A percentile compares a stretch with the other conserved stretches of the same genome.
Evolutionary conservation across 2,797 vertebrate species (phyloP).

Genomic region (Notoglanidium macrostoma): DNA sequence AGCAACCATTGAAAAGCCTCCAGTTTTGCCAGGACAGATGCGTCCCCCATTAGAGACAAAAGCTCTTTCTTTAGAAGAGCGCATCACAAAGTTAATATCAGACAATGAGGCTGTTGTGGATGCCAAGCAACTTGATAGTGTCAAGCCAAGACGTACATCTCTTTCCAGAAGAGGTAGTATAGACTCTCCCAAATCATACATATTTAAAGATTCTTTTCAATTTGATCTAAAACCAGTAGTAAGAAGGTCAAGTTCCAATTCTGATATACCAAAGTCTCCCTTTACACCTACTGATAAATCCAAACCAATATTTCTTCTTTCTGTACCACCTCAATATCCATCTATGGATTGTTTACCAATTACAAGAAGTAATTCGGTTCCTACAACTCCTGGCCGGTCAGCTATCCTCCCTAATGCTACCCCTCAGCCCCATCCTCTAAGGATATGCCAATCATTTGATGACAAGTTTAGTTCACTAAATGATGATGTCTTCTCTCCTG

Average conservation of each 20-base stretch:
- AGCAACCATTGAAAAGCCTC: slow-evolving; percentile 76
- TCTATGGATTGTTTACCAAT: slow-evolving; percentile 96
- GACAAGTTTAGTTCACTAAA: slow-evolving; percentile 90
- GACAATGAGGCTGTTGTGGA: slow-evolving; percentile 98
- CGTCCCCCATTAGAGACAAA: slow-evolving; percentile 89
- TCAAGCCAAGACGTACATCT: slow-evolving; percentile 97
- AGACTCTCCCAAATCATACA: slow-evolving; percentile 98
- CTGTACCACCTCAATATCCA: slow-evolving; percentile 86
- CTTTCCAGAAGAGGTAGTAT: slow-evolving; percentile 97
- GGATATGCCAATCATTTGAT: slow-evolving; percentile 96
- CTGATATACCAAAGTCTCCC: slow-evolving; percentile 97
- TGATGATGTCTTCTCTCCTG: slow-evolving; percentile 93
- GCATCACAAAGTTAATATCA: slow-evolving; percentile 97
- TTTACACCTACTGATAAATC: slow-evolving; percentile 97
- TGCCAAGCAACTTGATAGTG: slow-evolving; percentile 96
- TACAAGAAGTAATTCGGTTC: slow-evolving; percentile 98
- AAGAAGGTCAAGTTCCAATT: slow-evolving; percentile 94
- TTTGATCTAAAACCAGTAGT: slow-evolving; percentile 97
- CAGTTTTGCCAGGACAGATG: slow-evolving; percentile 81
- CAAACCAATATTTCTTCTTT: slow-evolving; percentile 95
- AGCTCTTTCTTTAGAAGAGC: slow-evolving; percentile 94
- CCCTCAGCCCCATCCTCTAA: slow-evolving; percentile 83
- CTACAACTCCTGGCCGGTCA: slow-evolving; percentile 89
- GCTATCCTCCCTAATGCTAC: slow-evolving; percentile 84
- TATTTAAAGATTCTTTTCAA: slow-evolving; percentile 99